Evolutionary conservation across 2,888 invertebrate genomes (phyloP), one percentile per base, ranked within the genome.

Genomic region (Imbricaverruca yamaguchii): DNA sequence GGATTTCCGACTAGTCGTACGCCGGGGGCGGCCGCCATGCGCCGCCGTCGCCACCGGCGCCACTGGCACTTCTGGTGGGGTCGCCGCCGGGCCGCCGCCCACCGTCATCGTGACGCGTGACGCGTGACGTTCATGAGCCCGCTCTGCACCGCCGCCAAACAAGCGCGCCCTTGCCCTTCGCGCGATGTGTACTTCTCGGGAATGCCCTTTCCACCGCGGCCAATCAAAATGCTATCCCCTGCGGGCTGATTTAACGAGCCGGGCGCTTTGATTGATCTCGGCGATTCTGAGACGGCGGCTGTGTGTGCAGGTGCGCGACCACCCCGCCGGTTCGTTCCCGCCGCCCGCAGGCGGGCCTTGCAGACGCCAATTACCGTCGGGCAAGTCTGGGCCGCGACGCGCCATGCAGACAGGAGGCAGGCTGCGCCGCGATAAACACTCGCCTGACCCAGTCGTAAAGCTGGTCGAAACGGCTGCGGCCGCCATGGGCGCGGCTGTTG

Each of bases 371-470:
- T 23, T 23, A 65, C 25, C 25, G 67, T 25, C 13, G 23, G 4
- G 67, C 39, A 13, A 11, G 67, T 25, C 25, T n/a, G 67, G 25
- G 25, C n/a, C 67, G 11, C 10, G 61, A 13, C n/a, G 25, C 12
- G 25, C 25, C 12, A 25, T 25, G 67, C 23, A 13, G 13, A 25
- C 25, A 9, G n/a, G 65, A 9, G 23, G 65, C 65, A n/a, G 23
- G 8, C 10, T 18, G 21, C 39, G 39, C 39, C 25, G 23, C 3
- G 25, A 67, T 25, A 67, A 67, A 67, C 12, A 67, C n/a, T 25
- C 9, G n/a, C 25, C 12, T 67, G 67, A 67, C 67, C 67, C 67
- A 67, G 67, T 67, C 67, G 67, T 67, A 25, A 67, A 67, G 25
- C 67, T 39, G 61, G 13, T 61, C 61, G 1, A 18, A 61, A 7